Percentiles rank a stretch among this genome's conserved stretches.
Evolutionary conservation across 2,888 invertebrate genomes (phyloP).

Genomic region (Syritta pipiens): DNA sequence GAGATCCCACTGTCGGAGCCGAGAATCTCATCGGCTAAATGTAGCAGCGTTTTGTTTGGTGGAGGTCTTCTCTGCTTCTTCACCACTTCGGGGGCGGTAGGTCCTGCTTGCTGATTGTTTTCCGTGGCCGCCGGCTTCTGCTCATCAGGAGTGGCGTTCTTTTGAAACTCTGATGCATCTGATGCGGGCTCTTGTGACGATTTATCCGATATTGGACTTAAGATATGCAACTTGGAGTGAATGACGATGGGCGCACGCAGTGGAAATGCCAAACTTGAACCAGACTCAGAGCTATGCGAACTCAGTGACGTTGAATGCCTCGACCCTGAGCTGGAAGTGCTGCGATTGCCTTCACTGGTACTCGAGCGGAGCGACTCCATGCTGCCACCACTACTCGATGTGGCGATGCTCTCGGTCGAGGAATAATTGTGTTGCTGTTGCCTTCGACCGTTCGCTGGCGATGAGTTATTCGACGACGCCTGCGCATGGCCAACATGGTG

Average conservation of each 20-base stretch:
- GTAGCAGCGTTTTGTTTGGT: slow-evolving; percentile 86
- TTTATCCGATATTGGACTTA: slow-evolving; percentile 94
- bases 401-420: slow-evolving; percentile 93
- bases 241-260: slow-evolving; percentile 85
- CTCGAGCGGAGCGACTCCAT: slow-evolving; percentile 93
- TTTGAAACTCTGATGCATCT: slow-evolving; percentile 90
- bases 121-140: slow-evolving; percentile 66
- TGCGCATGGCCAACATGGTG: slow-evolving; percentile 79
- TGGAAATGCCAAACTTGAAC: slow-evolving; percentile 82
- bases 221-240: slow-evolving; percentile 89
- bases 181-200: slow-evolving; percentile 92
- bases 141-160: slow-evolving; percentile 85
- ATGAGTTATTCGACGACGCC: slow-evolving; percentile 70
- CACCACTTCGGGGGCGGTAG: slow-evolving; percentile 67
- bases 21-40: slow-evolving; percentile 85
- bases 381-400: slow-evolving; percentile 92
- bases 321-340: slow-evolving; percentile 91
- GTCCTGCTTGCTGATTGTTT: slow-evolving; percentile 39
- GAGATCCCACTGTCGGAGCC: slow-evolving; percentile 94
- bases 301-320: slow-evolving; percentile 90
- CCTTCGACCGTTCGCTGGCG: slow-evolving; percentile 69
- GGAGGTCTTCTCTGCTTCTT: slow-evolving; percentile 81
- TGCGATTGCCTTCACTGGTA: slow-evolving; percentile 92
- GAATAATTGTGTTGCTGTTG: slow-evolving; percentile 77
- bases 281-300: slow-evolving; percentile 91